These are phyloP conservation scores for Lates japonicus DNA, from an alignment of 2,797 vertebrate genomes.

Conservation along the genomic window DNA sequence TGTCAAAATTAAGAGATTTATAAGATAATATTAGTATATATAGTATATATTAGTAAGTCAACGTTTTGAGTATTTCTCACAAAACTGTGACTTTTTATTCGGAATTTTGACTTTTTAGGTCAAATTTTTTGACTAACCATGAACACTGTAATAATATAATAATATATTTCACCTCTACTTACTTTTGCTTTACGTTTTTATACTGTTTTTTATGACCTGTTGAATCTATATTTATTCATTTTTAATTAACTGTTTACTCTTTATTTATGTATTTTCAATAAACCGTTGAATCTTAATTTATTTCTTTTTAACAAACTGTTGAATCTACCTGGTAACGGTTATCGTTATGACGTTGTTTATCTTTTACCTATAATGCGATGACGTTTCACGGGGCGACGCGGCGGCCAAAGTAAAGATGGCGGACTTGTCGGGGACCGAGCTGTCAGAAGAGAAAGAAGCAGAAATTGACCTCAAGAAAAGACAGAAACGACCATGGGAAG, in stretches of 20 bases:
- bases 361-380: constrained; percentile 45
- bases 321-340: background rate
- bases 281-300: background rate
- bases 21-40: no score
- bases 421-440: constrained; percentile 73
- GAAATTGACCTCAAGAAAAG: constrained; percentile 70
- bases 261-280: background rate
- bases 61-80: no score
- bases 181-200: no score
- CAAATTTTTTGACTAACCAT: no score
- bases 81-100: no score
- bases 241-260: background rate
- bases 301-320: background rate
- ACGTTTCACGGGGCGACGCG: constrained; percentile 68
- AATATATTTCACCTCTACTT: no score
- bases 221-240: background rate
- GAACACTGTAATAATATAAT: no score
- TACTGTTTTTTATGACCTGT: no score
- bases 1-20: no score
- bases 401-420: constrained; percentile 84
- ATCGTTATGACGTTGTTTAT: constrained; percentile 17
- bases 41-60: no score
- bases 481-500: constrained; percentile 67
- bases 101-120: no score
- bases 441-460: constrained; percentile 81